Base-by-base conservation (phyloP, 2,888 invertebrate genomes). In the Gisinianus flammeolus region DNA sequence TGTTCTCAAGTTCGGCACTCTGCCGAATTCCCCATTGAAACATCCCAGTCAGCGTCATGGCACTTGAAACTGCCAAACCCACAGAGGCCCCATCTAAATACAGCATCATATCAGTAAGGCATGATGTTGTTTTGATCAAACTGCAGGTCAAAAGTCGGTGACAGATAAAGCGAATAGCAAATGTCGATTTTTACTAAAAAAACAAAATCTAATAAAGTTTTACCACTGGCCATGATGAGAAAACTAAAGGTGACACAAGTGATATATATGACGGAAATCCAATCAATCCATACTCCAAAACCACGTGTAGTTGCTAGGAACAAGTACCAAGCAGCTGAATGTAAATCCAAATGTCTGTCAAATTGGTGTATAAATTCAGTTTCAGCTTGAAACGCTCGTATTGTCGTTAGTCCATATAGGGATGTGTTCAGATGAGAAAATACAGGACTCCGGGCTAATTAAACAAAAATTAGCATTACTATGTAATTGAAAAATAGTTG, bases 341-440 rank as follows among this genome's bases (percentile, higher is more conserved):
- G 96, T 5, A 90, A 86, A 85, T 94, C 91, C 89, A 92, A 87
- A 81, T 92, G 90, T 33, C 87, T 86, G 85, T 94, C 94, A 84
- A 94, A 94, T 85, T 93, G 93, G 84, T 90, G 89, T 67, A 91
- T 90, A 62, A 97, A 91, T 28, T 93, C 91, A 73, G 91, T 90
- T 86, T 95, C 93, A 0, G 94, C 94, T 5, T 91, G 91, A 86
- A 94, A 97, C 0, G 97, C 95, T 73, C 97, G 90, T 70, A 98
- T 96, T 0, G 97, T 96, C 0, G 95, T 91, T 80, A 98, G 89
- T 0, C 98, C 98, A 66, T 94, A 93, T 5, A 98, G 89, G 0
- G 95, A 92, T 31, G 96, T 94, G 86, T 93, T 94, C 85, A 98
- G 88, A 86, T 97, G 97, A 1, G 94, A 93, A 88, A 97, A 98